Evolutionary conservation across 30 jellyfish, hydroid and myxozoan genomes (phyloP).

Genomic region (Hydractinia symbiolongicarpus): DNA sequence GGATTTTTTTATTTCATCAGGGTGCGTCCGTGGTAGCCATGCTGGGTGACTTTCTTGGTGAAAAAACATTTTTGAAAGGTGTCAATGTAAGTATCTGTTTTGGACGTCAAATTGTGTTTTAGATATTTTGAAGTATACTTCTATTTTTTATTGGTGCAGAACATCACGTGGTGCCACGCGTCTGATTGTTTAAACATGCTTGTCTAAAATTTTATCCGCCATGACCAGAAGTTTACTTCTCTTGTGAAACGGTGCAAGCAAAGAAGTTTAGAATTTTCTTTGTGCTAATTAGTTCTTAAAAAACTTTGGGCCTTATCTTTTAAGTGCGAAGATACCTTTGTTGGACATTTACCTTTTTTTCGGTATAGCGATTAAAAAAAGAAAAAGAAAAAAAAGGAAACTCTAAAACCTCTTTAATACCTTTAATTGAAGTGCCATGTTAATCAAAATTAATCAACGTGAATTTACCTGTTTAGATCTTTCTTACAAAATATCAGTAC

Average conservation of each 20-base stretch:
- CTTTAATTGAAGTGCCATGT: not conserved
- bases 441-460: too few relatives aligned
- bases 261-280: too few relatives aligned
- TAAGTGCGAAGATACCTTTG: too few relatives aligned
- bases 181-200: not conserved
- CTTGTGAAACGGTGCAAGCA: too few relatives aligned
- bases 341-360: too few relatives aligned
- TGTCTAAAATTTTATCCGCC: not conserved
- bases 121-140: too few relatives aligned
- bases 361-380: too few relatives aligned
- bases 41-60: slow-evolving; percentile 12
- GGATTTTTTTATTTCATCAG: not conserved
- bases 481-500: slow-evolving; percentile 1
- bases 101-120: not conserved
- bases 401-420: not conserved
- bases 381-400: too few relatives aligned
- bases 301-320: too few relatives aligned
- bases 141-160: too few relatives aligned
- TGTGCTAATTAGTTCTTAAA: too few relatives aligned
- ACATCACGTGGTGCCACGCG: not conserved
- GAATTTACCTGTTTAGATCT: not conserved
- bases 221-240: not conserved
- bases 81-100: slow-evolving; percentile 19
- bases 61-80: slow-evolving; percentile 23
- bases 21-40: slow-evolving; percentile 32